phyloP scores from a whole-genome alignment of 2,113 vertebrate genomes.

The Romanogobio albipinnatus region DNA sequence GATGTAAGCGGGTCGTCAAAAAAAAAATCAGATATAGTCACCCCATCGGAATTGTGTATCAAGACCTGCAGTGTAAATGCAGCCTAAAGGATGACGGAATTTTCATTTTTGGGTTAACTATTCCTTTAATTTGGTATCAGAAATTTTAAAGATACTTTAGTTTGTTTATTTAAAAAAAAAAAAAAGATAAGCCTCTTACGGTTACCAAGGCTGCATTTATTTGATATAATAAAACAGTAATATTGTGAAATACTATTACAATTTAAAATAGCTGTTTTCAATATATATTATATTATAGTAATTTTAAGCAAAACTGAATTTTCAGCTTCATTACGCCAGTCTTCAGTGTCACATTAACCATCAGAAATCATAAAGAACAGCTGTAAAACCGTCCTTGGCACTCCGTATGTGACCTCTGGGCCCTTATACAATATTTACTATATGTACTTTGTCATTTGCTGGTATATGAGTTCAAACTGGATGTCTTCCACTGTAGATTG shows the following conservation, averaged over 20 bases:
- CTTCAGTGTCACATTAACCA: not conserved
- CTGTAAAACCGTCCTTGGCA: not conserved
- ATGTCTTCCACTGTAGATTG: slow-evolving; percentile 9
- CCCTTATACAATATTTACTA: slow-evolving; percentile 3
- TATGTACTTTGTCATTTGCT: slow-evolving; percentile 10
- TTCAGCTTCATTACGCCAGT: not conserved
- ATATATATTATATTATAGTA: not conserved
- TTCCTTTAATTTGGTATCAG: no score
- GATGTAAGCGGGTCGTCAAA: no score
- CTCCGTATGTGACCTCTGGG: not conserved
- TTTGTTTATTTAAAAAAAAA: no score
- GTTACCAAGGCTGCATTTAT: not conserved
- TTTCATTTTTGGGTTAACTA: no score
- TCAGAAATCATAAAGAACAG: not conserved
- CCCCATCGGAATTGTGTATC: no score
- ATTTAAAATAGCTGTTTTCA: not conserved
- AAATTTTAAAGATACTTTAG: not conserved
- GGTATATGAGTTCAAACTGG: not conserved
- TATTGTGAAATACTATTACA: not conserved
- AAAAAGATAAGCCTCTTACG: no score
- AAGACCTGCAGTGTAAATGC: no score
- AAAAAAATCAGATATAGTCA: no score
- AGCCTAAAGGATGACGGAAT: no score
- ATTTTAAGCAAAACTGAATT: not conserved
- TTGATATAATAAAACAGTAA: not conserved